Evolutionary conservation across 2,113 vertebrate species (phyloP).

Genomic region (Microcebus griseorufus): DNA sequence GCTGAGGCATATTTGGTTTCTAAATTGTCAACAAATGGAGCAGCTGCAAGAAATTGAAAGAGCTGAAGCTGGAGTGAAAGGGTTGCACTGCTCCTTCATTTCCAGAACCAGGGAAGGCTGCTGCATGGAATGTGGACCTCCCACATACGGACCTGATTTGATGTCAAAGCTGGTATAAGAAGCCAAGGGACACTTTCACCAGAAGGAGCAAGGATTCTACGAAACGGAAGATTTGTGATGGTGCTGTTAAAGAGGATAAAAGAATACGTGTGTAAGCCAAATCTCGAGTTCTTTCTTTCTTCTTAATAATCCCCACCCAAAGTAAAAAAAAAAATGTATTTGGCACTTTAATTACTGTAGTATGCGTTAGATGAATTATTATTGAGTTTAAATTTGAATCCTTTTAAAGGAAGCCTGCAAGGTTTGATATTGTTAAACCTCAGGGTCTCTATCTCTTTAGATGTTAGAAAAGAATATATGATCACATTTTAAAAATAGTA

Average conservation of each 20-base stretch:
- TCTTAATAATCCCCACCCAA: not conserved
- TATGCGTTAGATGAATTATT: constrained; percentile 42
- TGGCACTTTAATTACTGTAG: constrained; percentile 4
- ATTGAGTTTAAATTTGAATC: constrained; percentile 56
- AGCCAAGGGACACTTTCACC: not conserved
- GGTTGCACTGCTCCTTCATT: not conserved
- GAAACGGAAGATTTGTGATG: not conserved
- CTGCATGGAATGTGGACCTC: not conserved
- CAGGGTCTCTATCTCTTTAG: not conserved
- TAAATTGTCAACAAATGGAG: constrained; percentile 27
- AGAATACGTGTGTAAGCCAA: not conserved
- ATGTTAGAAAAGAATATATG: constrained; percentile 36
- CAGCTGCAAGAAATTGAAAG: constrained; percentile 45
- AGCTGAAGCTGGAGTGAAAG: not conserved
- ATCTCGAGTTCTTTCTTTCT: not conserved
- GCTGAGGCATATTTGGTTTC: constrained; percentile 32
- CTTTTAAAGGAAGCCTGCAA: constrained; percentile 49
- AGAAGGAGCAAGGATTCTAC: constrained; percentile 35
- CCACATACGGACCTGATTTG: not conserved
- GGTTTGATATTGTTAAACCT: not conserved
- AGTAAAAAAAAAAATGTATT: not conserved
- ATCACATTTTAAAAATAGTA: not conserved
- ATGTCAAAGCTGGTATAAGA: not conserved
- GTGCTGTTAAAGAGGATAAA: not conserved
- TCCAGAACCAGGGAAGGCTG: not conserved